Evolutionary conservation across 2,888 invertebrate species (phyloP).

Genomic region (Rambutsinella grinnellia): DNA sequence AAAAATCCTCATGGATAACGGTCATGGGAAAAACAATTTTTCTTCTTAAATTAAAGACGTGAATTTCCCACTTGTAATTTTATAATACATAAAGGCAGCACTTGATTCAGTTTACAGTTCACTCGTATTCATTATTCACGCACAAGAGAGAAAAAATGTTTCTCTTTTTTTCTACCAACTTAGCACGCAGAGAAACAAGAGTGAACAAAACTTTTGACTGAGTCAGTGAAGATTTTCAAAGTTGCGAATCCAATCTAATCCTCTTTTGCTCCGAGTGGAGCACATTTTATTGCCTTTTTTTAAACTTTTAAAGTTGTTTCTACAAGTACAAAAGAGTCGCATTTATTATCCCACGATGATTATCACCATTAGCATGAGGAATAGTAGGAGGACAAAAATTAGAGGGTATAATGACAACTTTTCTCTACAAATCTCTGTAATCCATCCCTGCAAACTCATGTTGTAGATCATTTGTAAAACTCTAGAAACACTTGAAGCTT

Average conservation of each 20-base stretch:
- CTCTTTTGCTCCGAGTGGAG: constrained; percentile 2
- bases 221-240: neutral
- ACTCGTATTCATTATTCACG: neutral
- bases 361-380: neutral
- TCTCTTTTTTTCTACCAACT: neutral
- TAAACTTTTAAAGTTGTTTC: neutral
- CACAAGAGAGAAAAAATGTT: neutral
- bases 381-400: constrained; percentile 9
- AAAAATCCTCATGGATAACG: constrained; percentile 36
- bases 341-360: constrained; percentile 24
- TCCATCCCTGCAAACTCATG: neutral
- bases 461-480: neutral
- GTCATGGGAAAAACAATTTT: constrained; percentile 33
- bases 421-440: constrained; percentile 4
- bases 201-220: neutral
- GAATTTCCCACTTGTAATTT: neutral
- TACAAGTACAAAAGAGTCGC: neutral
- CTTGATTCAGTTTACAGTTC: neutral
- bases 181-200: neutral
- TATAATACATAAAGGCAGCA: neutral
- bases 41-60: neutral
- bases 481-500: constrained; percentile 1
- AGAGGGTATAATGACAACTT: neutral
- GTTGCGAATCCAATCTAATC: neutral
- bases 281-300: constrained; percentile 12